A percentile compares a stretch with the other conserved stretches of the same genome.
Conservation (phyloP, 2,113 vertebrate species). For the Mormyrus lacerda region DNA sequence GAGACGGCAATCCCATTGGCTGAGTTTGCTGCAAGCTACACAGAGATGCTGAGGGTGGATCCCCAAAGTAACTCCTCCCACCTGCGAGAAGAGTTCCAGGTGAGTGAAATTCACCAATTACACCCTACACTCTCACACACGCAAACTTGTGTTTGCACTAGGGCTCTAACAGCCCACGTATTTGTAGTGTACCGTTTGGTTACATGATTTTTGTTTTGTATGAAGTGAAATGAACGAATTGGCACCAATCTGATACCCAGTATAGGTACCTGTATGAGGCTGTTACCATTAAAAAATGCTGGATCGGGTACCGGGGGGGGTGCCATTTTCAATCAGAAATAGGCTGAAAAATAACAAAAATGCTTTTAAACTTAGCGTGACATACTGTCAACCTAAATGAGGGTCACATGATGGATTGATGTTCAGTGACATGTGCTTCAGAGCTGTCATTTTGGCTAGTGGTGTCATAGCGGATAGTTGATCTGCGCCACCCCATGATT, state of each 20-base stretch:
- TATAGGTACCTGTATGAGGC: background rate
- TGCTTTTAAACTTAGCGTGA: background rate
- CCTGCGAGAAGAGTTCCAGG: slow-evolving; percentile 93
- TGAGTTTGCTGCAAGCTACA: slow-evolving; percentile 82
- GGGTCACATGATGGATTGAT: background rate
- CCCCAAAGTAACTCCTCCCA: slow-evolving; percentile 92
- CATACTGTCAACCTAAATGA: background rate
- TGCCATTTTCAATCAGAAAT: background rate
- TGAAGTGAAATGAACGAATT: background rate
- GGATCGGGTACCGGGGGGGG: background rate
- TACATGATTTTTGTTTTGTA: background rate
- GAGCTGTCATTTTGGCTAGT: background rate
- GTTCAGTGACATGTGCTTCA: background rate
- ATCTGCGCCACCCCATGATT: no score
- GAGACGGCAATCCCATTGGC: slow-evolving; percentile 84
- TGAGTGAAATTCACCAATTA: slow-evolving; percentile 36
- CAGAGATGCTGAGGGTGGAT: slow-evolving; percentile 91
- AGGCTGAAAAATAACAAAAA: background rate
- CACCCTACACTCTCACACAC: background rate
- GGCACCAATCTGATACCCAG: background rate
- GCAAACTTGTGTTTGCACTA: background rate
- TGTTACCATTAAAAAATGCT: background rate
- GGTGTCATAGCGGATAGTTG: no score
- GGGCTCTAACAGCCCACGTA: background rate
- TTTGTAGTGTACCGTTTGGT: background rate